Evolutionary conservation across 2,797 vertebrate species (phyloP), one percentile per base, ranked within the genome.

Genomic region (Sciurus carolinensis): DNA sequence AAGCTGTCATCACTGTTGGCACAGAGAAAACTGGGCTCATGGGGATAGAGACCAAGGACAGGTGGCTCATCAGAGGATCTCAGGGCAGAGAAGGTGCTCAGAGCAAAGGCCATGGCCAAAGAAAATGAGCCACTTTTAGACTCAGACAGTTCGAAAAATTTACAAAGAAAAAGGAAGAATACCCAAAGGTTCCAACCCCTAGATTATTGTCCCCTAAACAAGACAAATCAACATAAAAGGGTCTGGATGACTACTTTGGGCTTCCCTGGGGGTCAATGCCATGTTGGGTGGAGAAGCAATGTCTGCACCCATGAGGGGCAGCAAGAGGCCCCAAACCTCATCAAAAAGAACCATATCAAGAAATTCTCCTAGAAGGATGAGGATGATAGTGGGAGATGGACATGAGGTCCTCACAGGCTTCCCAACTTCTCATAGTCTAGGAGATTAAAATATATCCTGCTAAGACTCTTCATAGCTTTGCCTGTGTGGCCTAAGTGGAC

Each of bases 241-340:
- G 28, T 2, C 20, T 2, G 0, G 33, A 11, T 54, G 42, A 9
- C 33, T n/a, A 57, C 72, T 18, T 12, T 2, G 4, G 10, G 22
- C 17, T 0, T 75, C 47, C 3, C 59, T 62, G 15, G 3, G 47
- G 39, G 5, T 26, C 13, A 18, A 7, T 5, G 13, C 22, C 15
- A 2, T 0, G 0, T 10, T 9, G 20, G 5, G 17, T 26, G 28
- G 22, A 17, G 50, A 8, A 11, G 28, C 20, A 28, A 59, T 79
- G 52, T 28, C 39, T 4, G 3, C 50, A 59, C 8, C 36, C 3
- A 54, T 5, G 57, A n/a, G 42, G 3, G 12, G 0, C 28, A 36
- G 15, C 22, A 36, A 33, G 36, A 42, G 44, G 12, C 59, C 24
- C 50, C 75, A 18, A 9, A 12, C 42, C 39, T 26, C 36, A 13